Evolutionary conservation across 2,888 invertebrate genomes (phyloP).

Genomic region (Argynnis bischoffii): DNA sequence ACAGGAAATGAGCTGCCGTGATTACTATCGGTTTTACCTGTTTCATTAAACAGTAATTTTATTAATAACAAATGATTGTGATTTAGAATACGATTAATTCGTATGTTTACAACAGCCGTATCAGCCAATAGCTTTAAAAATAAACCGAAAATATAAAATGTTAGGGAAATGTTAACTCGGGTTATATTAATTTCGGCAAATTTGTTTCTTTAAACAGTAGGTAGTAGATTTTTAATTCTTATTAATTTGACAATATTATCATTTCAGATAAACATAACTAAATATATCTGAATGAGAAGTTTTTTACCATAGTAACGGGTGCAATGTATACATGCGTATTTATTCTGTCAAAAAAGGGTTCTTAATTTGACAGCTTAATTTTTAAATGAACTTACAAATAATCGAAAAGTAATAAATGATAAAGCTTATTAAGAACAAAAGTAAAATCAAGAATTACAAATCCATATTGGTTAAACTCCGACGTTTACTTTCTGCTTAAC

Average conservation of each 20-base stretch:
- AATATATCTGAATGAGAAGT: too few relatives aligned
- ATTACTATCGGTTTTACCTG: constrained; percentile 32
- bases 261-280: too few relatives aligned
- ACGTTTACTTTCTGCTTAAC: constrained; percentile 62
- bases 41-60: constrained; percentile 29
- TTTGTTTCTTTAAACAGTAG: too few relatives aligned
- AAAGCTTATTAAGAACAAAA: background rate
- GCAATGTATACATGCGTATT: background rate
- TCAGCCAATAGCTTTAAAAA: background rate
- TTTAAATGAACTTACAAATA: constrained; percentile 12
- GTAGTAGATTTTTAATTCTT: too few relatives aligned
- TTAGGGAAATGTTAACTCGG: constrained; percentile 2
- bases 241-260: too few relatives aligned
- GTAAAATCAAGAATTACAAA: constrained; percentile 21
- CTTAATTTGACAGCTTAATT: constrained; percentile 18
- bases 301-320: too few relatives aligned
- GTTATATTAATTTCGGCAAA: background rate
- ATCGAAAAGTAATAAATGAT: constrained; percentile 1
- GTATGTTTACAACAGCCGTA: constrained; percentile 10
- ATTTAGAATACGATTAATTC: constrained; percentile 22
- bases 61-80: constrained; percentile 27
- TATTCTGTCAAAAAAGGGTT: background rate
- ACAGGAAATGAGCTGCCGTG: constrained; percentile 26
- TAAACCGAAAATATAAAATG: background rate
- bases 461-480: constrained; percentile 49